Evolutionary conservation across 2,797 vertebrate species (phyloP).

Genomic region (Aotus griseimembra): DNA sequence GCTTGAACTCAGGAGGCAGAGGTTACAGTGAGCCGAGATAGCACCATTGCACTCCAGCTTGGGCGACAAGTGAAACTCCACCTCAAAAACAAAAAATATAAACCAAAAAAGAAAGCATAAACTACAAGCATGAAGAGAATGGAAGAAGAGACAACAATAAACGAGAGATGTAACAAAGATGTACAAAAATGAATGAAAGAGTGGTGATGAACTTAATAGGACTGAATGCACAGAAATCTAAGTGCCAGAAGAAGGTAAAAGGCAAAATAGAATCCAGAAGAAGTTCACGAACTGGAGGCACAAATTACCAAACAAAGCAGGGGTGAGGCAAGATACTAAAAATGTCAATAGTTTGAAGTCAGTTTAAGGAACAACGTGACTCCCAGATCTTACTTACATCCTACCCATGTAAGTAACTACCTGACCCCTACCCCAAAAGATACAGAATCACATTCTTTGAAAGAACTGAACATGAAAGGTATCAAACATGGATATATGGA

Average conservation of each 20-base stretch:
- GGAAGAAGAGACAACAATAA: background rate
- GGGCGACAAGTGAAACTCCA: background rate
- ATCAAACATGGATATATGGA: background rate
- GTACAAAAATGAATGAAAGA: background rate
- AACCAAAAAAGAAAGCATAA: background rate
- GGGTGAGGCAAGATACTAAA: background rate
- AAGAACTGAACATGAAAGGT: background rate
- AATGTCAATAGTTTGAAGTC: background rate
- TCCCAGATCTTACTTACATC: background rate
- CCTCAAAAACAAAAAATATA: background rate
- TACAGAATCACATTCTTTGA: background rate
- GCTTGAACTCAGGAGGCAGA: background rate
- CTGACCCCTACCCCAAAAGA: background rate
- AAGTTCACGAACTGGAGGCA: background rate
- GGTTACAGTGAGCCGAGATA: background rate
- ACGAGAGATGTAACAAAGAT: background rate
- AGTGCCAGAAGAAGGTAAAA: background rate
- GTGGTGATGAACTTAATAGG: background rate
- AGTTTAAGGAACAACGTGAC: background rate
- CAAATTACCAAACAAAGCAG: background rate
- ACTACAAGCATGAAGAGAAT: background rate
- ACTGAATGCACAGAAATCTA: background rate
- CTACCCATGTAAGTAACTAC: background rate
- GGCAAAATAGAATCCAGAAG: background rate
- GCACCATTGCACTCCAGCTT: background rate